phyloP scores from a whole-genome alignment of 2,797 vertebrate species.

The Eurystomus glaucurus region DNA sequence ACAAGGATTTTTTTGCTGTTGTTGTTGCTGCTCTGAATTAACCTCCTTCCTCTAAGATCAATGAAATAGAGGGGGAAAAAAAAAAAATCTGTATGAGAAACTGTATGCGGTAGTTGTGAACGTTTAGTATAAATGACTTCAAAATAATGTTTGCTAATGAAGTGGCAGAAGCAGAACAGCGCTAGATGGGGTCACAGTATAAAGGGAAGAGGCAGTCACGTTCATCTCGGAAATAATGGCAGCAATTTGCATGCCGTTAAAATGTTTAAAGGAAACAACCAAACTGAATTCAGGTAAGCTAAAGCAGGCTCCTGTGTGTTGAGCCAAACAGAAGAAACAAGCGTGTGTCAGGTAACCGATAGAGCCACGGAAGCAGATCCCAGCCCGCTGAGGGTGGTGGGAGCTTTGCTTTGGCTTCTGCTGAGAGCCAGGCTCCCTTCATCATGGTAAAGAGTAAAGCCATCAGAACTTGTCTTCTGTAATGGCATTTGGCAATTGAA shows the following conservation, averaged over 20 bases:
- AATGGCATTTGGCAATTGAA: neutral
- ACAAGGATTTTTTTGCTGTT: neutral
- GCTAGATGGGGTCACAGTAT: neutral
- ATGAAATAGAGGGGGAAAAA: neutral
- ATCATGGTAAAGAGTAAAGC: fast-evolving
- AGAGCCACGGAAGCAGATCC: neutral
- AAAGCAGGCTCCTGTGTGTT: fast-evolving
- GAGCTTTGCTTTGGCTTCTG: neutral
- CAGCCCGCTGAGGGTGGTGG: fast-evolving
- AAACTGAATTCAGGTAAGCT: neutral
- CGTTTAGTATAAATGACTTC: neutral
- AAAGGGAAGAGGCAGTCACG: neutral
- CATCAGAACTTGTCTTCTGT: neutral
- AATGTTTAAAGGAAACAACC: neutral
- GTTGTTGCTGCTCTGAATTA: neutral
- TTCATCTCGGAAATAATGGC: neutral
- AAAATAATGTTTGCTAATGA: neutral
- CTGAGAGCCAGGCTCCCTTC: neutral
- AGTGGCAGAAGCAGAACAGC: neutral
- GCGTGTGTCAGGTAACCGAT: fast-evolving
- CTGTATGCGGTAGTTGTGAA: neutral
- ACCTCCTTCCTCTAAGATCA: neutral
- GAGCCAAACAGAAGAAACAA: fast-evolving
- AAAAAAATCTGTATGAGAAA: neutral
- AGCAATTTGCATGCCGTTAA: neutral